These are phyloP conservation scores for Sitta europaea DNA, from an alignment of 2,113 vertebrate species.

Conservation along the genomic window DNA sequence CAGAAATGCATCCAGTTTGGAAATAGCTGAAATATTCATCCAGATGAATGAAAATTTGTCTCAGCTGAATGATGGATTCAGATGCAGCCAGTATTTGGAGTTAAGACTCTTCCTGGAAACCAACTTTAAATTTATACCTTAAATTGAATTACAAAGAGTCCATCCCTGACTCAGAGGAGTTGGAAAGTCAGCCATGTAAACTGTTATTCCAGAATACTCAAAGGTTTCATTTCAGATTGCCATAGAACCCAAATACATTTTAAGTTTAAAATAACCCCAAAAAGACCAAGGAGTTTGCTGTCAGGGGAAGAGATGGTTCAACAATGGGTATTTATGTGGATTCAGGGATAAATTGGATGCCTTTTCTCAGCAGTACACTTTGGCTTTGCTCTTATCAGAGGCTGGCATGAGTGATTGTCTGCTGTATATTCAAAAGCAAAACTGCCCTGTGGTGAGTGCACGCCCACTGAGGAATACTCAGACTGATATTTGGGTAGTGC, in stretches of 20 bases:
- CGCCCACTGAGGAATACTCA: background rate
- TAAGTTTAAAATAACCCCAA: background rate
- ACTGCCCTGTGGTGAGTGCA: background rate
- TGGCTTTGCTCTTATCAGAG: background rate
- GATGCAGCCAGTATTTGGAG: background rate
- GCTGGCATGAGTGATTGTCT: background rate
- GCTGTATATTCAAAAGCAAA: background rate
- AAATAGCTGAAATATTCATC: background rate
- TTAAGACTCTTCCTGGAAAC: background rate
- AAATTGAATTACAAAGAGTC: background rate
- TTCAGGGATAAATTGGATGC: background rate
- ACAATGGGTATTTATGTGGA: background rate
- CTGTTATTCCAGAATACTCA: background rate
- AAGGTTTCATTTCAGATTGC: background rate
- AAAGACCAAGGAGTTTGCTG: background rate
- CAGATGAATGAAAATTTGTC: background rate
- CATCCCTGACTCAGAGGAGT: background rate
- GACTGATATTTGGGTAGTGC: background rate
- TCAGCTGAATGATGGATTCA: background rate
- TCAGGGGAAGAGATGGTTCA: background rate
- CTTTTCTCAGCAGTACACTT: background rate
- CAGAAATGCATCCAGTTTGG: background rate
- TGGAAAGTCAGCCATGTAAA: background rate
- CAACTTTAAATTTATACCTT: background rate
- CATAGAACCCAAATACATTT: background rate